Percentiles rank a stretch among this genome's conserved stretches.
phyloP scores from a whole-genome alignment of 2,888 invertebrate genomes.

The Drosophila setosimentum region DNA sequence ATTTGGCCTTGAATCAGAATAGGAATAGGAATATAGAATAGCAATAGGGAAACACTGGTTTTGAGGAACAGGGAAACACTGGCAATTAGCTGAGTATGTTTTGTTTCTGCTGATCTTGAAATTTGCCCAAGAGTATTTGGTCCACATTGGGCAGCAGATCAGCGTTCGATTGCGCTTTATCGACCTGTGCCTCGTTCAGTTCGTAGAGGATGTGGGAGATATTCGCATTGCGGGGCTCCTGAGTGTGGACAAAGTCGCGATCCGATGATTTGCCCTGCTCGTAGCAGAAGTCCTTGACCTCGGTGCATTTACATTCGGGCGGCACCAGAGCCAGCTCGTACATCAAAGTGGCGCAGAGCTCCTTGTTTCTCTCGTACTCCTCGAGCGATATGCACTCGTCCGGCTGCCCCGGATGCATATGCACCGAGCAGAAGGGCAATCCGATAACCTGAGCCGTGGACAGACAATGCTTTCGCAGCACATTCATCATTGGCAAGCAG shows the following conservation, averaged over 20 bases:
- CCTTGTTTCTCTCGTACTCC: conserved; percentile 26
- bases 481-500: conserved; percentile 41
- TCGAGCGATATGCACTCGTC: conserved; percentile 32
- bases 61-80: background rate
- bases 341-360: conserved; percentile 31
- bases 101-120: background rate
- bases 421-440: conserved; percentile 49
- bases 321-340: conserved; percentile 45
- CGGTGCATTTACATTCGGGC: conserved; percentile 48
- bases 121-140: conserved; percentile 26
- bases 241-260: conserved; percentile 32
- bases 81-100: background rate
- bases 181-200: conserved; percentile 28
- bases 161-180: background rate
- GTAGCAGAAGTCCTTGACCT: conserved; percentile 35
- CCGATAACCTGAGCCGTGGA: conserved; percentile 28
- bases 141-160: background rate
- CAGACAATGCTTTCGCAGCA: conserved; percentile 40
- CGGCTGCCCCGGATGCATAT: conserved; percentile 8
- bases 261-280: conserved; percentile 19
- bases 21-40: no score
- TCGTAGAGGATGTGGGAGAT: conserved; percentile 37
- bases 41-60: background rate
- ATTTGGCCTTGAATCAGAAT: background rate
- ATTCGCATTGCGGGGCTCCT: background rate